Percentiles rank a stretch among this genome's conserved stretches.
Conservation (phyloP, 2,888 invertebrate species). For the Melinopterus prodromus region DNA sequence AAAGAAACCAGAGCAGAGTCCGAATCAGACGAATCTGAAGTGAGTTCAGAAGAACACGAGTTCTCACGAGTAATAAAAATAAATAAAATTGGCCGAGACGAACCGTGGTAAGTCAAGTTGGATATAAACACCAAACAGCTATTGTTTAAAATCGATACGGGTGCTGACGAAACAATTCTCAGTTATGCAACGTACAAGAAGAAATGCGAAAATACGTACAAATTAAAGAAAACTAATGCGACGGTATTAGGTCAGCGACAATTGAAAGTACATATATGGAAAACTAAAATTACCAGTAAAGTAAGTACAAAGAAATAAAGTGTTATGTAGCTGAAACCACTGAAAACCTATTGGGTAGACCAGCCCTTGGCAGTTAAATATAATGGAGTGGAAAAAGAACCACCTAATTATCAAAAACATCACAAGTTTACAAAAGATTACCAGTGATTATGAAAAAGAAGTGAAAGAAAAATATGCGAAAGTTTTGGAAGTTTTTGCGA, state of each 20-base stretch:
- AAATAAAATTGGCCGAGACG: neutral
- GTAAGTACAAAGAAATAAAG: too few relatives aligned
- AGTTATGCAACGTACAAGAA: slow-evolving; percentile 8
- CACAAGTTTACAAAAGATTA: too few relatives aligned
- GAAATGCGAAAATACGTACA: slow-evolving; percentile 23
- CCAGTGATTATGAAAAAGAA: neutral
- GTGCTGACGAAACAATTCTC: slow-evolving; percentile 33
- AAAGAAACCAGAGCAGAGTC: neutral
- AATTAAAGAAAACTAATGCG: neutral
- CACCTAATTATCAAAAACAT: neutral
- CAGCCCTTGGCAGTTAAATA: too few relatives aligned
- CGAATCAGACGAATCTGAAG: slow-evolving; percentile 8
- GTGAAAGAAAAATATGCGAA: slow-evolving; percentile 8
- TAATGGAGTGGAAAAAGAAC: too few relatives aligned
- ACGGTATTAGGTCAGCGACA: slow-evolving; percentile 22
- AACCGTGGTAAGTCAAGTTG: neutral
- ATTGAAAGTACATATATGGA: neutral
- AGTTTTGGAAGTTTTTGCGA: too few relatives aligned
- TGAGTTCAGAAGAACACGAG: slow-evolving; percentile 4
- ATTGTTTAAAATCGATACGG: slow-evolving; percentile 36
- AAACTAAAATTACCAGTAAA: too few relatives aligned
- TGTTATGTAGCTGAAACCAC: too few relatives aligned
- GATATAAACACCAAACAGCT: neutral
- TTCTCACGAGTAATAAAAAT: slow-evolving; percentile 8
- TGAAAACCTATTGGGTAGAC: too few relatives aligned